Evolutionary conservation across 2,113 vertebrate genomes (phyloP).

Genomic region (Gallinago undulata): DNA sequence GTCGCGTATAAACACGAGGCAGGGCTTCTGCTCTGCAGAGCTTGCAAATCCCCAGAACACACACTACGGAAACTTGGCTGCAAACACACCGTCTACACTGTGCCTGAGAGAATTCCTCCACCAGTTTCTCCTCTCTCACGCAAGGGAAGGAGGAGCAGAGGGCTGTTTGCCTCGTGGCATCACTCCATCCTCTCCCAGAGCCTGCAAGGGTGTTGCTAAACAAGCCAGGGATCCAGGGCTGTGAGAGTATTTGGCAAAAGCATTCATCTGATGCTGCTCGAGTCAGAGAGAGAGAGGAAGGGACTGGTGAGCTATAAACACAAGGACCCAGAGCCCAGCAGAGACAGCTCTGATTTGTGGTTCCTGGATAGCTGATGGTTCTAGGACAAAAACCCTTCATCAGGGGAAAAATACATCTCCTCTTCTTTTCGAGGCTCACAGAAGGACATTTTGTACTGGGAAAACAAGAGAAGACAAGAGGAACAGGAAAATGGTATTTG

Average conservation of each 20-base stretch:
- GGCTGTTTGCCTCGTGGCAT: not conserved
- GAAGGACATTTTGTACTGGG: not conserved
- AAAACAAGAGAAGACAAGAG: not conserved
- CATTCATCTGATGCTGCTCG: not conserved
- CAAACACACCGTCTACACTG: not conserved
- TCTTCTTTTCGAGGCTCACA: not conserved
- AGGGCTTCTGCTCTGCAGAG: not conserved
- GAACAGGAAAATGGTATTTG: not conserved
- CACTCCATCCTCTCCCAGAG: not conserved
- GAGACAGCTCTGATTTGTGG: not conserved
- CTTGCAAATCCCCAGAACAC: not conserved
- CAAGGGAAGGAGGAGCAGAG: not conserved
- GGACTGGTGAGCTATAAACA: not conserved
- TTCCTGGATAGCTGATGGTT: not conserved
- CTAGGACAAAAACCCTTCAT: not conserved
- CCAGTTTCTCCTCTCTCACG: not conserved
- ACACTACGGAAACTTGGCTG: not conserved
- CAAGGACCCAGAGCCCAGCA: not conserved
- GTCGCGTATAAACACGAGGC: not conserved
- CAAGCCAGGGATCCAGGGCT: not conserved
- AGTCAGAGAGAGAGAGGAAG: not conserved
- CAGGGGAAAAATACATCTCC: not conserved
- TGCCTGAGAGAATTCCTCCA: not conserved
- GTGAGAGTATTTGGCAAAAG: not conserved
- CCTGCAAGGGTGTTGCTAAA: not conserved